Evolutionary conservation across 37 sponge, comb jelly and placozoan genomes (phyloP).

Genomic region (Beroe forskalii): DNA sequence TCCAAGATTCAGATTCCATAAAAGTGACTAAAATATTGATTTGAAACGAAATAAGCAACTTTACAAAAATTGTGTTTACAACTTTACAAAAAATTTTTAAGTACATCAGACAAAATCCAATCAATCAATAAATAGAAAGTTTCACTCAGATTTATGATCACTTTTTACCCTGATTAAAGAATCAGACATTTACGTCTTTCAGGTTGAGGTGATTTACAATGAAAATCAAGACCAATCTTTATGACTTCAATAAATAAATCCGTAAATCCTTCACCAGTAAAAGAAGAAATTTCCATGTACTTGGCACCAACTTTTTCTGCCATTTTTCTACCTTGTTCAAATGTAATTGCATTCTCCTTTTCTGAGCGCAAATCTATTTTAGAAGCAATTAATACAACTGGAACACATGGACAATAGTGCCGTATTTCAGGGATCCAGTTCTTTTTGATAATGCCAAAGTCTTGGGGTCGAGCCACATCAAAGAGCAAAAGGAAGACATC

Average conservation of each 20-base stretch:
- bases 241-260: background rate
- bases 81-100: too few species aligned
- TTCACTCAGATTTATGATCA: too few species aligned
- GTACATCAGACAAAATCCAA: too few species aligned
- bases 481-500: background rate
- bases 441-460: background rate
- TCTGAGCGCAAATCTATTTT: background rate
- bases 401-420: background rate
- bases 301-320: background rate
- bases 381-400: background rate
- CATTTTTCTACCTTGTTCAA: background rate
- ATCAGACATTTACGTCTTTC: too few species aligned
- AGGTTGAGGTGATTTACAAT: too few species aligned
- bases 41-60: too few species aligned
- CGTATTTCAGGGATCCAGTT: background rate
- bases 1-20: too few species aligned
- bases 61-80: too few species aligned
- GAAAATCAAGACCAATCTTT: background rate
- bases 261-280: background rate
- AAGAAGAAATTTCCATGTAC: background rate
- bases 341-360: background rate
- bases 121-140: too few species aligned
- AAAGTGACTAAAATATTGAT: too few species aligned
- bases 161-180: too few species aligned
- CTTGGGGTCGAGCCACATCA: background rate